Conservation (phyloP, 2,888 invertebrate genomes). For the Omphaloscelis lunosa region DNA sequence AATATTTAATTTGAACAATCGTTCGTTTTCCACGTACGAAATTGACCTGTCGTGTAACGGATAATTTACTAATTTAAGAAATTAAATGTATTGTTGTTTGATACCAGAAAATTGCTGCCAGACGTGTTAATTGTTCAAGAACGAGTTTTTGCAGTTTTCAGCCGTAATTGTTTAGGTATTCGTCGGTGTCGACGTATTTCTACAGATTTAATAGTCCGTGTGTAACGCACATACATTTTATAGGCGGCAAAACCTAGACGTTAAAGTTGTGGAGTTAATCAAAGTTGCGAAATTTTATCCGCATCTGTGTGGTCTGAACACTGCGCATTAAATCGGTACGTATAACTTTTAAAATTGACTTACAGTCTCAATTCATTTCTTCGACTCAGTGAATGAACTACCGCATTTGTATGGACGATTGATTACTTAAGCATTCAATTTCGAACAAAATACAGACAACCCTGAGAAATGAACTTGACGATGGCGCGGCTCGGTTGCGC, state of each 20-base stretch:
- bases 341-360: slow-evolving; percentile 30
- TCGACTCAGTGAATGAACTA: slow-evolving; percentile 32
- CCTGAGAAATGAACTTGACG: slow-evolving; percentile 73
- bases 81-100: slow-evolving; percentile 55
- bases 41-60: slow-evolving; percentile 74
- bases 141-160: slow-evolving; percentile 55
- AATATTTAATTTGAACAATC: slow-evolving; percentile 84
- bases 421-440: slow-evolving; percentile 59
- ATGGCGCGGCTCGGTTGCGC: slow-evolving; percentile 60
- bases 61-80: slow-evolving; percentile 57
- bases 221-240: slow-evolving; percentile 19
- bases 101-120: slow-evolving; percentile 38
- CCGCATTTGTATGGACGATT: slow-evolving; percentile 59
- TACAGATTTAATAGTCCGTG: slow-evolving; percentile 45
- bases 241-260: slow-evolving; percentile 28
- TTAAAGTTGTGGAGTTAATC: slow-evolving; percentile 30
- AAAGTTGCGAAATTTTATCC: slow-evolving; percentile 29
- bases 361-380: slow-evolving; percentile 46
- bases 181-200: slow-evolving; percentile 23
- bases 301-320: slow-evolving; percentile 31
- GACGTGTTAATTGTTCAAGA: slow-evolving; percentile 43
- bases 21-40: slow-evolving; percentile 77
- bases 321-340: slow-evolving; percentile 5
- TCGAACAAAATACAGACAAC: slow-evolving; percentile 62
- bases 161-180: slow-evolving; percentile 36